These are phyloP conservation scores for Anthophora plumipes DNA, from an alignment of 2,888 invertebrate species.

Conservation along the genomic window DNA sequence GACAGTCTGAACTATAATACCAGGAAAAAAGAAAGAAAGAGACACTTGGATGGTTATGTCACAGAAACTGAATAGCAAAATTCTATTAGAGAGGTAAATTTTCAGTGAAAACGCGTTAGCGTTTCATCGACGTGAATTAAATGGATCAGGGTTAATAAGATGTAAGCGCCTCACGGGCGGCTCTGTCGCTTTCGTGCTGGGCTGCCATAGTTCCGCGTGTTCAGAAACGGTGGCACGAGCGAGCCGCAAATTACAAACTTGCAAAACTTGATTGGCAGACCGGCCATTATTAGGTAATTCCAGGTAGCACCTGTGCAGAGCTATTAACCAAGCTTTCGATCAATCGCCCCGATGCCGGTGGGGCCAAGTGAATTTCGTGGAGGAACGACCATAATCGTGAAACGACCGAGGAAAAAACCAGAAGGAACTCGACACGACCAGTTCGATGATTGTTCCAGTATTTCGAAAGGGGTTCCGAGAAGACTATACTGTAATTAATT, in stretches of 20 bases:
- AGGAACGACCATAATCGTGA: slow-evolving; percentile 19
- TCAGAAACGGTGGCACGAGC: slow-evolving; percentile 30
- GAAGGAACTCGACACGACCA: neutral
- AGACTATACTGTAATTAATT: slow-evolving; percentile 8
- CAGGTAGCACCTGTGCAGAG: slow-evolving; percentile 52
- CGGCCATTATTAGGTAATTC: slow-evolving; percentile 52
- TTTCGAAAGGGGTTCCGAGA: slow-evolving; percentile 1
- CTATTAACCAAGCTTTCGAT: slow-evolving; percentile 42
- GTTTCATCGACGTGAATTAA: neutral
- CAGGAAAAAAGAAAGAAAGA: too few relatives aligned
- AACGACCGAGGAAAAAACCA: neutral
- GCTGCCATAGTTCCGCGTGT: slow-evolving; percentile 23
- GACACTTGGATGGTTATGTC: too few relatives aligned
- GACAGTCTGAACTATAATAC: too few relatives aligned
- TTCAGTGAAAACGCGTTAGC: neutral
- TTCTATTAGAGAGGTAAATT: too few relatives aligned
- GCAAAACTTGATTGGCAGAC: slow-evolving; percentile 40
- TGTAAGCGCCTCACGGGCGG: neutral
- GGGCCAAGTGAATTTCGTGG: slow-evolving; percentile 43
- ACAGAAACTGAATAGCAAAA: too few relatives aligned
- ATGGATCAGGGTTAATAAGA: slow-evolving; percentile 34
- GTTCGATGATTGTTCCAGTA: neutral
- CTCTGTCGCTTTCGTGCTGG: neutral
- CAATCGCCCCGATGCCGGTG: slow-evolving; percentile 43
- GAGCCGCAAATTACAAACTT: slow-evolving; percentile 58